phyloP scores from a whole-genome alignment of 1,140 invertebrate species.

The Ericerus pela region DNA sequence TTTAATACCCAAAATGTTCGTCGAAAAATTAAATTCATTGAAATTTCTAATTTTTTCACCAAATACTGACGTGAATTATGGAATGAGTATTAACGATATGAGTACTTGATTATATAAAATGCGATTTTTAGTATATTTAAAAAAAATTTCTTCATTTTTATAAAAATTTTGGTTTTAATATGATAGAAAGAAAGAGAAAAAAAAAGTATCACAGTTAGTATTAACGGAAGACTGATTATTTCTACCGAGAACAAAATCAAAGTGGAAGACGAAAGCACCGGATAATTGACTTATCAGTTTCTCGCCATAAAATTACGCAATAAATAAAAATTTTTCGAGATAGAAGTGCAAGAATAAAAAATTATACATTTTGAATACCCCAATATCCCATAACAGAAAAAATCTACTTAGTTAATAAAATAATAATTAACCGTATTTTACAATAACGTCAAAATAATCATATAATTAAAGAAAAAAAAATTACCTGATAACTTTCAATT shows the following conservation, averaged over 20 bases:
- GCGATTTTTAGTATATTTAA: neutral
- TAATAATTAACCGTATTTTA: too few species aligned
- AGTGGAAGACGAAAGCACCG: constrained; percentile 8
- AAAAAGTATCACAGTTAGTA: neutral
- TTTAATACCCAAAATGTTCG: too few species aligned
- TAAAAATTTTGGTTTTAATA: too few species aligned
- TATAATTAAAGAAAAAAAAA: too few species aligned
- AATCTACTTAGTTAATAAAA: too few species aligned
- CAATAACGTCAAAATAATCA: too few species aligned
- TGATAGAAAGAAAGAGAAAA: too few species aligned
- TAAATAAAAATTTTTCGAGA: neutral
- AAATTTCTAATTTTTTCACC: too few species aligned
- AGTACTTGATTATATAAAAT: neutral
- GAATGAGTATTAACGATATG: constrained; percentile 3
- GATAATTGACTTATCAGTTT: neutral
- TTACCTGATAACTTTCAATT: too few species aligned
- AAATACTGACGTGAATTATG: neutral
- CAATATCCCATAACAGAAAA: constrained; percentile 4
- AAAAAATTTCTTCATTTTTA: too few species aligned
- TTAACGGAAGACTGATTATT: neutral
- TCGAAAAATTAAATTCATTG: too few species aligned
- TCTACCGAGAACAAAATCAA: neutral
- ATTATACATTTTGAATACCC: constrained; percentile 9
- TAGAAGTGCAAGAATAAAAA: constrained; percentile 7
- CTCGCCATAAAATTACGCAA: neutral